A percentile compares a stretch with the other conserved stretches of the same genome.
These are phyloP conservation scores for Matsumyia berberina DNA, from an alignment of 2,888 invertebrate species.

Conservation along the genomic window DNA sequence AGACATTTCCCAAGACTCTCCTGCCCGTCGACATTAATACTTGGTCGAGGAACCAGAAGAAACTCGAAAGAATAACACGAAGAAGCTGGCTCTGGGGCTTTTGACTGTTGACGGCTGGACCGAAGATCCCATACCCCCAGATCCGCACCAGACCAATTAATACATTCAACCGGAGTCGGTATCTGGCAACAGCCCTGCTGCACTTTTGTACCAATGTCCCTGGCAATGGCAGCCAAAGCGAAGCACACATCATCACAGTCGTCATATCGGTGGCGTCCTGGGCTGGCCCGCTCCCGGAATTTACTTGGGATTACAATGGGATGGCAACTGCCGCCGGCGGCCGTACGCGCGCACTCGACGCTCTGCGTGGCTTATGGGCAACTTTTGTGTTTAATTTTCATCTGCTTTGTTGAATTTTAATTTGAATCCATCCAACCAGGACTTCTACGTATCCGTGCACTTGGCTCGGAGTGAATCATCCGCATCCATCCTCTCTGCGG, in stretches of 20 bases:
- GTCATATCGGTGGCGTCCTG: constrained; percentile 10
- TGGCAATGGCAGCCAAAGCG: constrained; percentile 31
- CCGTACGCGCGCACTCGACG: constrained; percentile 46
- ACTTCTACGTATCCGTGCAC: constrained; percentile 44
- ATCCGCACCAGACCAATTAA: constrained; percentile 67
- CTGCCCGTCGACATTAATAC: constrained; percentile 12
- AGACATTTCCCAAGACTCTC: constrained; percentile 27
- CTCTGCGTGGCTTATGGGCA: constrained; percentile 62
- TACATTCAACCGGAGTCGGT: constrained; percentile 43
- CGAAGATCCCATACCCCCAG: constrained; percentile 3
- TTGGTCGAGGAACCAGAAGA: constrained; percentile 47
- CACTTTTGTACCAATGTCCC: constrained; percentile 29
- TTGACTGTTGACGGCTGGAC: constrained; percentile 50
- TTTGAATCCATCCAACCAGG: constrained; percentile 72
- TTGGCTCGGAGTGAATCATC: constrained; percentile 58
- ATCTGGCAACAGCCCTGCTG: constrained; percentile 31
- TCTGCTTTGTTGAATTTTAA: constrained; percentile 76
- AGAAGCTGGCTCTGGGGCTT: constrained; percentile 34
- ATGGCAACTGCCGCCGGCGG: constrained; percentile 54
- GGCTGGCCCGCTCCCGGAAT: constrained; percentile 34
- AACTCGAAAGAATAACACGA: constrained; percentile 43
- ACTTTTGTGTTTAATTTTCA: constrained; percentile 76
- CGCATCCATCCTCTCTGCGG: constrained; percentile 23
- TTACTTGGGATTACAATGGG: constrained; percentile 71
- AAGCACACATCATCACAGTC: constrained; percentile 49